Base-by-base conservation (phyloP, 2,888 invertebrate species). In the Anagyrus pseudococci region DNA sequence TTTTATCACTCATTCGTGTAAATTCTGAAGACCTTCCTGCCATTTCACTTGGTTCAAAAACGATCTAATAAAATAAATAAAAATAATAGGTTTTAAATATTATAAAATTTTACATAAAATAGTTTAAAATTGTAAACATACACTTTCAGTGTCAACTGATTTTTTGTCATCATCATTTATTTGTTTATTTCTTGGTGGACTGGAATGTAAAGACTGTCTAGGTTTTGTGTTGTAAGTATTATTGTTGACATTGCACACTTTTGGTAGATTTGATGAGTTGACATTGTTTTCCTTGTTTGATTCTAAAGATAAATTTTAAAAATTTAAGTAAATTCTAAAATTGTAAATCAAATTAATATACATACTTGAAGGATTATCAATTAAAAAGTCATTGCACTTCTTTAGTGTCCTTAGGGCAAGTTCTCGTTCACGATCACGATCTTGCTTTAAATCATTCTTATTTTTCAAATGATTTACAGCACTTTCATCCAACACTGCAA, bases 21-120 rank as follows among this genome's bases (percentile, higher is more conserved):
- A 76, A 60, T 41, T 64, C 74, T 1, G 80, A 78, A 1, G 80
- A 80, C 20, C 77, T 72, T 1, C 76, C 80, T 4, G 71, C 72
- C 62, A 80, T 79, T 70, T 80, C 80, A 15, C 66, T 71, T 8
- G 77, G 77, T 56, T 78, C 75, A 59, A 80, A 80, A 25, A 68
- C 53, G 10, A 79, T 62, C 79, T 79, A 25, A 43, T n/a, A 58
- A 58, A 62, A 59, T n/a, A 53, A 29, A 19, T 58, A 60, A 40
- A 43, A 49, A n/a, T 58, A 22, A 8, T 43, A 2, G 15, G 15
- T 37, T 8, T 8, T 22, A 41, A 40, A 40, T 10, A 37, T 8
- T 37, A 44, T 43, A 20, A 44, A 50, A 57, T 7, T 46, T 13
- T 17, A 25, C 4, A 41, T n/a, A 23, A 52, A 6, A 15, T 2